Base-by-base conservation (phyloP, 2,888 invertebrate species). In the Anorthoa munda region DNA sequence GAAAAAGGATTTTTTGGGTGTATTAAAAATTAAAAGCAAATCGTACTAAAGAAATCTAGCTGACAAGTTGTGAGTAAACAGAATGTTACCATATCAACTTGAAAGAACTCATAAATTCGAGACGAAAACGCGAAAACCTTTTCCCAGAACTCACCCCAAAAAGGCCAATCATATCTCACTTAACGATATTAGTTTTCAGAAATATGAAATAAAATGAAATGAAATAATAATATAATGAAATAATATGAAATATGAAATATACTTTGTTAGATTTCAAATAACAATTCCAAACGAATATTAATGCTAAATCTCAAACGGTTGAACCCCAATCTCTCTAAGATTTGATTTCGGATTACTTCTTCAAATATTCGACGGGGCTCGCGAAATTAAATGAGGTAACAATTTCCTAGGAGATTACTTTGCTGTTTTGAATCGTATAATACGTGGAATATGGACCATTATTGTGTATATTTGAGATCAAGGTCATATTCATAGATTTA, bases 271-370 rank as follows among this genome's bases (percentile, higher is more conserved):
- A 70, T 67, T 63, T 71, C 59, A 60, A 86, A 77, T 81, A 76
- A 81, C 63, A 71, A 75, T 72, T 51, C 39, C 21, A 48, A 69
- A 39, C 17, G 74, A 79, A 75, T 78, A 75, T 72, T 70, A 76
- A 77, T 63, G 67, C 48, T 48, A 72, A 84, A 79, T 73, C 66
- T 63, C 63, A 60, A 79, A 82, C 45, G 77, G 65, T 76, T 77
- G 63, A 79, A 69, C 64, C 72, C 70, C 74, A 82, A 82, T 82
- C 58, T 84, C 60, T 64, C 59, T 79, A 70, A 75, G 79, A 85
- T 86, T 80, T 81, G 80, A 87, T 86, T 86, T 82, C 21, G 82
- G 75, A 84, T 84, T 81, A 84, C 79, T 78, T 77, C 61, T 77
- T 79, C 76, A 78, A 79, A 81, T 86, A 81, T 82, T 79, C 71